phyloP scores from a whole-genome alignment of 2,113 vertebrate species.

The Pterocles orientalis region DNA sequence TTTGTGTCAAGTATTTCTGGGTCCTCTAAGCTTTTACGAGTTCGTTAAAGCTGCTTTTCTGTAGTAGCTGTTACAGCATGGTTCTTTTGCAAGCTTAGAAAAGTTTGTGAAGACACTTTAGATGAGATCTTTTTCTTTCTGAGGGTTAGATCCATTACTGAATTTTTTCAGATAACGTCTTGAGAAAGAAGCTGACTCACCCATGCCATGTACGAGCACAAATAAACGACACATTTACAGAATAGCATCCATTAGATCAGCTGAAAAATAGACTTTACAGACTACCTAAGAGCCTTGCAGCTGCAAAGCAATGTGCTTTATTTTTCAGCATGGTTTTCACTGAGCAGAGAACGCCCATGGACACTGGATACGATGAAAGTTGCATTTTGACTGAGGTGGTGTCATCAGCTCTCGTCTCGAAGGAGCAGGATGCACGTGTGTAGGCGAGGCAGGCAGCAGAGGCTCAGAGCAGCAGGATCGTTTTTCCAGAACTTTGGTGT shows the following conservation, averaged over 20 bases:
- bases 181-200: neutral
- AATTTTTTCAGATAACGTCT: neutral
- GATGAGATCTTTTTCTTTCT: neutral
- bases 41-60: neutral
- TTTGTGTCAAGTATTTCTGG: neutral
- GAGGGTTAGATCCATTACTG: neutral
- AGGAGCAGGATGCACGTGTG: neutral
- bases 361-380: neutral
- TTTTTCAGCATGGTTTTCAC: neutral
- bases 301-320: neutral
- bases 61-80: neutral
- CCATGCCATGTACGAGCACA: neutral
- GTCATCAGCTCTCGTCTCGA: neutral
- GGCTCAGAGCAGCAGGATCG: neutral
- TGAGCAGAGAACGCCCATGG: neutral
- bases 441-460: neutral
- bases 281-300: neutral
- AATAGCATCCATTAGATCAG: neutral
- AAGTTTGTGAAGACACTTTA: neutral
- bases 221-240: neutral
- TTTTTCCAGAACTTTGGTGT: neutral
- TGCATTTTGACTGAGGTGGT: neutral
- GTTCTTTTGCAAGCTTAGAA: neutral
- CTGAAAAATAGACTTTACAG: neutral
- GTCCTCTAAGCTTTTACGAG: neutral